Evolutionary conservation across 2,888 invertebrate genomes (phyloP).

Genomic region (Brenthis ino): DNA sequence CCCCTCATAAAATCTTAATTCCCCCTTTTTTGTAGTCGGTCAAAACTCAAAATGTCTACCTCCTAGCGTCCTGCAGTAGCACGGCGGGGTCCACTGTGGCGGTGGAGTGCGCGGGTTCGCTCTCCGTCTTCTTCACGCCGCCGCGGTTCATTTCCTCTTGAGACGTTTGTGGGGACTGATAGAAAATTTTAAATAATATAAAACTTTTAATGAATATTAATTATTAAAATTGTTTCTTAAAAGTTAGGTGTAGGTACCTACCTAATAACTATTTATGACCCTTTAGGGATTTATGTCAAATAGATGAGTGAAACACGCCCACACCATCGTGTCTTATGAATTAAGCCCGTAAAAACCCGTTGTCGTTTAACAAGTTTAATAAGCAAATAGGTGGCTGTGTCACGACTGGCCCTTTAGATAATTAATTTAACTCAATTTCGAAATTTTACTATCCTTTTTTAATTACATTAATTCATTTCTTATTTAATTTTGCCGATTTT

Average conservation of each 20-base stretch:
- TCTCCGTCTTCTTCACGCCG: slow-evolving; percentile 77
- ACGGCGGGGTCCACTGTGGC: slow-evolving; percentile 72
- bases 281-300: slow-evolving; percentile 10
- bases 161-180: slow-evolving; percentile 29
- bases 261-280: no score
- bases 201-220: background rate
- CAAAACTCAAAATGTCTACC: slow-evolving; percentile 49
- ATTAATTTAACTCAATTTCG: no score
- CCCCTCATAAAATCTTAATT: no score
- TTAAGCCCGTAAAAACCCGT: slow-evolving; percentile 13
- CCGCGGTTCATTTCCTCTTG: slow-evolving; percentile 51
- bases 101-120: slow-evolving; percentile 80
- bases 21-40: no score
- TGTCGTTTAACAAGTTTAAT: slow-evolving; percentile 32
- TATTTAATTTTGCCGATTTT: no score
- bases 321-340: slow-evolving; percentile 11
- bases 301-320: slow-evolving; percentile 12
- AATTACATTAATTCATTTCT: no score
- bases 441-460: no score
- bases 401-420: slow-evolving; percentile 35
- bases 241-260: no score
- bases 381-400: slow-evolving; percentile 39
- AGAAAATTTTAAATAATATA: background rate
- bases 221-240: no score
- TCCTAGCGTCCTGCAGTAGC: slow-evolving; percentile 81